Base-by-base conservation (phyloP, 1,140 invertebrate genomes). In the Drosophila leontia region DNA sequence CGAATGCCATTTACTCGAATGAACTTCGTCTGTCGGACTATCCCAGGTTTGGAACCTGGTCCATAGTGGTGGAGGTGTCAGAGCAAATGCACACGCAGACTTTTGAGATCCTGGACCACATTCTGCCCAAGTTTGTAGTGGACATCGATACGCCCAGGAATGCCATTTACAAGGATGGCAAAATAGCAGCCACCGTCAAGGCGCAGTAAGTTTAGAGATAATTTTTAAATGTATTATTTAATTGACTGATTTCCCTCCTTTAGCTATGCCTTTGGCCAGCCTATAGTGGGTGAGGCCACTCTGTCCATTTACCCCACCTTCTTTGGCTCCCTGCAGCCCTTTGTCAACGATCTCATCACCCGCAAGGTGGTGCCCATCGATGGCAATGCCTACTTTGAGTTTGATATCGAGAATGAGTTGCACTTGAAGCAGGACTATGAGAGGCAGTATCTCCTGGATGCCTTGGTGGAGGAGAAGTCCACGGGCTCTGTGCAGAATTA, bases 1-100 rank as follows among this genome's bases (percentile, higher is more conserved):
- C 95, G 19, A 95, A 95, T 75, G 97, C 97, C 2, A 95, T 98
- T 11, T 97, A 97, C 81, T 95, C 95, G 4, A 95, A 95, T 11
- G 97, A 99, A 82, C 91, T 99, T 1, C 94, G 96, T 64, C 92
- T 99, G 1, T 97, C 97, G 3, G 94, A 96, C 17, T 96, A 96
- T 78, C 98, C 98, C 0, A 96, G 97, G 9, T 94, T 98, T 4
- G 98, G 98, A 12, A 95, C 96, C 78, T 99, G 98, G 98, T 97
- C 95, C 32, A 97, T 99, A 9, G 56, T 82, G 3, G 81, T 93
- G 8, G 88, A 91, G 6, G 80, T 92, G 3, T 81, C 80, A 5
- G 82, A 87, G 7, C 82, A 92, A 65, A 92, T 85, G 75, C 93
- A 85, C 92, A 94, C 45, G 2, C 77, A 92, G 32, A 84, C 72